Base-by-base conservation (phyloP, 2,113 vertebrate genomes). In the Nothocercus nigrocapillus region DNA sequence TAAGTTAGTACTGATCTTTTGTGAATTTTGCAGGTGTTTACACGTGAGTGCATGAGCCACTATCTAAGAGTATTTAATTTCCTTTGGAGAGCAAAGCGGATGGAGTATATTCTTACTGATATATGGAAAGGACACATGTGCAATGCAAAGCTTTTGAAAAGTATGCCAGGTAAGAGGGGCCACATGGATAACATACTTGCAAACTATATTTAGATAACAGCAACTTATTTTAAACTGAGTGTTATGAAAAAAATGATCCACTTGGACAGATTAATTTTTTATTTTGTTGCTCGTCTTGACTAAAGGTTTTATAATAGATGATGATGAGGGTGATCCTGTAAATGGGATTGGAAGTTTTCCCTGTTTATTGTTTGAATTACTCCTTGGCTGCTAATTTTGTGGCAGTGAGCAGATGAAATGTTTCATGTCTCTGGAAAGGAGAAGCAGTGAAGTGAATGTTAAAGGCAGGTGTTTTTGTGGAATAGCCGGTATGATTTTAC, bases 101-200 rank as follows among this genome's bases (percentile, higher is more conserved):
- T 99, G 99, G 99, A 99, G 75, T 99, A 99, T 96, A 99, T 99
- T 20, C 98, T 99, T 62, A 99, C 99, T 1, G 99, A 99, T 97
- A 99, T 99, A 95, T 99, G 99, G 97, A 99, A 99, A 85, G 99
- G 99, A n/a, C 99, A 99, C 96, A 99, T 99, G 99, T 99, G 99
- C 94, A 99, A 99, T 27, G 99, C 99, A 75, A 99, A 99, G 89
- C 98, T 99, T 78, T 98, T 99, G 82, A 98, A 99, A 96, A 98
- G 94, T 62, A 99, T 99, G 97, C 99, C 99, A 85, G 99, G 99
- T 99, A 96, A 93, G 88, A 79, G 59, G 20, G 49, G 25, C 45
- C 36, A 27, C 63, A 67, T 32, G 51, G 40, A 49, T 73, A 45
- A 74, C 30, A 3, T 27, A 25, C 22, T 53, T 61, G 4, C 45